A percentile compares a stretch with the other conserved stretches of the same genome.
These are phyloP conservation scores for Aelia acuminata DNA, from an alignment of 2,888 invertebrate genomes.

Conservation along the genomic window DNA sequence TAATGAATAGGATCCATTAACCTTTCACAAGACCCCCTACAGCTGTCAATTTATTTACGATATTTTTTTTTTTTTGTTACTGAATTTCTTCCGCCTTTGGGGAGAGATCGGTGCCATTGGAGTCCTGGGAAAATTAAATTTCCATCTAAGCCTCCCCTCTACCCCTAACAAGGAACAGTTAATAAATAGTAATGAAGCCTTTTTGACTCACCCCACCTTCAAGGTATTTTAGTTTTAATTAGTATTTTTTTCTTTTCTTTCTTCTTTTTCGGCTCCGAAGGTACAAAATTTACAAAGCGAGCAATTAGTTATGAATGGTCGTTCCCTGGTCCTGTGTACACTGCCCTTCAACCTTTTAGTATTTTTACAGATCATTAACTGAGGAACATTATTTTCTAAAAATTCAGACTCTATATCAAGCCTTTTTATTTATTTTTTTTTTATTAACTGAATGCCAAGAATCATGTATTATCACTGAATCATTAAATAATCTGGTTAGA, in stretches of 20 bases:
- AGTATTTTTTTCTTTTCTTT: conserved; percentile 53
- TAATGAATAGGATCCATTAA: conserved; percentile 21
- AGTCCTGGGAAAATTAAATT: conserved; percentile 37
- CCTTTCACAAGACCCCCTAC: conserved; percentile 2
- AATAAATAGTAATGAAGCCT: conserved; percentile 55
- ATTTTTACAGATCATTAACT: not conserved
- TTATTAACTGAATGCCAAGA: too few species aligned
- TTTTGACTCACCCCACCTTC: not conserved
- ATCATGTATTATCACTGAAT: too few species aligned
- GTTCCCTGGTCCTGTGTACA: not conserved
- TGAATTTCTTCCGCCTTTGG: not conserved
- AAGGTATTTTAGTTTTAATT: conserved; percentile 52
- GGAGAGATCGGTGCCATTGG: conserved; percentile 17
- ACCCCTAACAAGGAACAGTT: not conserved
- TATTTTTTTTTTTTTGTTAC: conserved; percentile 19
- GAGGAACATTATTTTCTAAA: not conserved
- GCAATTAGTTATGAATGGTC: not conserved
- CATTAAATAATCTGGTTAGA: too few species aligned
- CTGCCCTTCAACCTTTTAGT: not conserved
- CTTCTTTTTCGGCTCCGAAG: not conserved
- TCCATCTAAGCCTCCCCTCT: conserved; percentile 43
- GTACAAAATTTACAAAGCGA: not conserved
- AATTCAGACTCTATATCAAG: not conserved
- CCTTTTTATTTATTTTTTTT: not conserved
- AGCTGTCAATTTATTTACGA: not conserved